Base-by-base conservation (phyloP, 1,140 invertebrate genomes). In the Anoplophora glabripennis region DNA sequence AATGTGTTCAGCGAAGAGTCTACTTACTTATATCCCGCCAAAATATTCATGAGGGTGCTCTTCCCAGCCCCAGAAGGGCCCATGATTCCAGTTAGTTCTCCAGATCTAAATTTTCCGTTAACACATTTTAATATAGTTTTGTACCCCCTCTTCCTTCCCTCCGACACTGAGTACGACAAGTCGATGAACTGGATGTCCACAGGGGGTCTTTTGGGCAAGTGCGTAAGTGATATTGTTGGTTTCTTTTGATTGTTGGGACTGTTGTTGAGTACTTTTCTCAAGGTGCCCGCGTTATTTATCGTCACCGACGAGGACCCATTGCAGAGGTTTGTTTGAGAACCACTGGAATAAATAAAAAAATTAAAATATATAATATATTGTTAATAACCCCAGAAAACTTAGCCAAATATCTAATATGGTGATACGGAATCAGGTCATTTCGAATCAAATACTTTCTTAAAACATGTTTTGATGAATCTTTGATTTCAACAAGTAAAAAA, bases 1-100 rank as follows among this genome's bases (percentile, higher is more conserved):
- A n/a, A n/a, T n/a, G n/a, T n/a, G n/a, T n/a, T n/a, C 5, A 28
- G 5, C 21, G 21, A 28, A 28, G 5, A 3, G 21, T 45, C 7
- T 42, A 84, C 85, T 86, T 76, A 91, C 89, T 86, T 90, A 80
- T 92, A 93, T 74, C 89, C 89, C n/a, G 90, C 90, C 51, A 92
- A 82, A 68, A 92, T 92, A 67, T 92, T 93, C 64, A 93, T 83
- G 11, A 93, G 77, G 3, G 92, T 94, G 11, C 90, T 92, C 77
- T 95, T 96, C 56, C 93, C 93, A 51, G 92, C 92, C 14, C 92
- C 93, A 0, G 91, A 94, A 12, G 93, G 93, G 7, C 93, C 93
- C 93, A 96, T 96, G 66, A 96, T 95, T 54, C 92, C 93, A 11
- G 92, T 94, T 58, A 96, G 79, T 72, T 95, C 89, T 18, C 92